Evolutionary conservation across 1,140 invertebrate genomes (phyloP).

Genomic region (Brachionus asplanchnoidis): DNA sequence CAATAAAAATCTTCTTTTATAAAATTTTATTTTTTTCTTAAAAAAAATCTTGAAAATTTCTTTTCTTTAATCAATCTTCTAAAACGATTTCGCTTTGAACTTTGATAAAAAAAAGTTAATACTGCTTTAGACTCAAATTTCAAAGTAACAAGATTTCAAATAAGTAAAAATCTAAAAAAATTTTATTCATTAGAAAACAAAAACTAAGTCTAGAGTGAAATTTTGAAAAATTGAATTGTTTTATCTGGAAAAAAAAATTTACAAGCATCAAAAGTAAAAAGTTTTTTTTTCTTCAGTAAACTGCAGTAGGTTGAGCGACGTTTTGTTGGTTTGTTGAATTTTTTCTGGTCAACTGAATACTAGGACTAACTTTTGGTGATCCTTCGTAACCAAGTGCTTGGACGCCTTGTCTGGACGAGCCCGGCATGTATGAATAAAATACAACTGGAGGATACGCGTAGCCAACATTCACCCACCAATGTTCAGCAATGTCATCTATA

Average conservation of each 20-base stretch:
- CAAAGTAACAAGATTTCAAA: too few relatives aligned
- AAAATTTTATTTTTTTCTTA: too few relatives aligned
- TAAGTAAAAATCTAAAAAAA: too few relatives aligned
- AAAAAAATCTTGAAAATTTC: too few relatives aligned
- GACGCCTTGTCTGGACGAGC: slow-evolving; percentile 15
- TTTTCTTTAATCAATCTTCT: too few relatives aligned
- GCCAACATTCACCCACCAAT: slow-evolving; percentile 84
- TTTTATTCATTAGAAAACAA: neutral
- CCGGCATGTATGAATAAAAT: slow-evolving; percentile 35
- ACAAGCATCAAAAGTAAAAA: neutral
- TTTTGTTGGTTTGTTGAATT: slow-evolving; percentile 5
- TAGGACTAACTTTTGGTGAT: slow-evolving; percentile 39
- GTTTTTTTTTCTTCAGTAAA: neutral
- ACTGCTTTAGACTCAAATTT: too few relatives aligned
- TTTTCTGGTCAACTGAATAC: slow-evolving; percentile 22
- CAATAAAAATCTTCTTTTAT: too few relatives aligned
- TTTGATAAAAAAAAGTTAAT: too few relatives aligned
- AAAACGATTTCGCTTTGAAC: too few relatives aligned
- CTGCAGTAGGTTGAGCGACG: neutral
- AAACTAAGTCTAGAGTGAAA: neutral
- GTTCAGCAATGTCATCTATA: slow-evolving; percentile 84
- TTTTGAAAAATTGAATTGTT: neutral
- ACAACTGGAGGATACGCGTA: slow-evolving; percentile 56
- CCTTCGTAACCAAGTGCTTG: slow-evolving; percentile 40
- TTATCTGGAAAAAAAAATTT: neutral